Evolutionary conservation across 2,113 vertebrate species (phyloP), one percentile per base, ranked within the genome.

Genomic region (Pseudopipra pipra): DNA sequence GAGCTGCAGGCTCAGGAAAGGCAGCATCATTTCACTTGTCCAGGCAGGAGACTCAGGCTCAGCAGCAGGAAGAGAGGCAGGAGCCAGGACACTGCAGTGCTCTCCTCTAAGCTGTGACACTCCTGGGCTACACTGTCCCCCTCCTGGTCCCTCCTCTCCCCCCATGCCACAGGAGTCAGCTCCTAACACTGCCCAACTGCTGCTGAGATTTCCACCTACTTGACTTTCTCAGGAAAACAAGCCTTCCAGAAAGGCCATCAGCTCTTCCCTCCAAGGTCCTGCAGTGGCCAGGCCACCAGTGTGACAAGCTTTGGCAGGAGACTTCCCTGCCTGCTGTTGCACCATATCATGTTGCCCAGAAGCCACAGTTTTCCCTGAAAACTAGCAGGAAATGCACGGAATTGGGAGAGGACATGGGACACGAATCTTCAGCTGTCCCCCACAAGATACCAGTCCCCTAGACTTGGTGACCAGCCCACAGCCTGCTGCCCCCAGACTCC

Each of bases 271-370:
- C 67, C 25, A 16, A 52, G 44, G 15, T 46, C 19, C 74, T 59
- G 51, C 41, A 47, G 73, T 12, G 22, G 44, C 63, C 22, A 20
- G 30, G 46, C 65, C 68, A 74, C 27, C 61, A 70, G 11, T 1
- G 12, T 18, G 37, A 56, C 30, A 41, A 47, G 24, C 44, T 84
- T 37, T 75, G 43, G 56, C 24, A 75, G 61, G 28, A 78, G 25
- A 67, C 23, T 22, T 49, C 54, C 55, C 56, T 55, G 35, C 39
- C 66, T 11, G 7, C 46, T 30, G 31, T 6, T 30, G 62, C 30
- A 65, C 12, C 33, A 68, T 6, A 11, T 33, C 0, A 0, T 1
- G 12, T 24, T 37, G 43, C n/a, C 56, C 16, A 3, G 44, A n/a
- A 90, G 82, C 31, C 79, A 49, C 3, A 1, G 37, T 13, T 35